Evolutionary conservation across 2,797 vertebrate genomes (phyloP).

Genomic region (Sebastolobus alascanus): DNA sequence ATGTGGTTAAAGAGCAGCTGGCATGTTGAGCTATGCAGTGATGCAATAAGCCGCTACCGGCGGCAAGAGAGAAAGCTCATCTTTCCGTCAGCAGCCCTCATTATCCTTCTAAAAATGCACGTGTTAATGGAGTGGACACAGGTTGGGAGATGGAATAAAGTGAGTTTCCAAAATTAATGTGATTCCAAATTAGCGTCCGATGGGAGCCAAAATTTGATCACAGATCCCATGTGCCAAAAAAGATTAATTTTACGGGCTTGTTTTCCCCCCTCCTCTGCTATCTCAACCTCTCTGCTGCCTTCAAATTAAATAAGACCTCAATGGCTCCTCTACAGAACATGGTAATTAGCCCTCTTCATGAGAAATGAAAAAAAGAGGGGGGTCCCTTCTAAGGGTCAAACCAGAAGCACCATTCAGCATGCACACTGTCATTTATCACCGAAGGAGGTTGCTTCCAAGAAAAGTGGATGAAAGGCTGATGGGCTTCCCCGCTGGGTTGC

Average conservation of each 20-base stretch:
- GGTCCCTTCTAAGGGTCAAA: constrained; percentile 73
- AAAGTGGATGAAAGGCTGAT: constrained; percentile 74
- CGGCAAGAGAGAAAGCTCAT: constrained; percentile 13
- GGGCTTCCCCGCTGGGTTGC: constrained; percentile 74
- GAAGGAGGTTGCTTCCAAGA: constrained; percentile 74
- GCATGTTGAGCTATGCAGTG: constrained; percentile 30
- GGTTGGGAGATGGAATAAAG: constrained; percentile 22
- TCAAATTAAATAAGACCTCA: constrained; percentile 85
- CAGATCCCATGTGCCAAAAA: constrained; percentile 65
- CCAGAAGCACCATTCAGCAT: constrained; percentile 77
- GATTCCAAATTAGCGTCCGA: constrained; percentile 67
- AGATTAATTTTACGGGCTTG: constrained; percentile 75
- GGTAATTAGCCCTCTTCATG: constrained; percentile 84
- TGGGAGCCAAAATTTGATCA: constrained; percentile 75
- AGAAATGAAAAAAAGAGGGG: constrained; percentile 68
- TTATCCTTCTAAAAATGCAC: constrained; percentile 22
- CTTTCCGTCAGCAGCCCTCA: neutral
- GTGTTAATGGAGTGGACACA: constrained; percentile 30
- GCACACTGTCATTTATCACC: constrained; percentile 82
- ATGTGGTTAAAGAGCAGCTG: constrained; percentile 55
- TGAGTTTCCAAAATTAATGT: constrained; percentile 54
- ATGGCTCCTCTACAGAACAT: constrained; percentile 80
- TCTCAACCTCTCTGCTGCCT: constrained; percentile 65
- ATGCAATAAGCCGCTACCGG: constrained; percentile 38
- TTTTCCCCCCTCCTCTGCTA: constrained; percentile 56